Evolutionary conservation across 37 sponge, comb jelly and placozoan genomes (phyloP).

Genomic region (Bolinopsis microptera): DNA sequence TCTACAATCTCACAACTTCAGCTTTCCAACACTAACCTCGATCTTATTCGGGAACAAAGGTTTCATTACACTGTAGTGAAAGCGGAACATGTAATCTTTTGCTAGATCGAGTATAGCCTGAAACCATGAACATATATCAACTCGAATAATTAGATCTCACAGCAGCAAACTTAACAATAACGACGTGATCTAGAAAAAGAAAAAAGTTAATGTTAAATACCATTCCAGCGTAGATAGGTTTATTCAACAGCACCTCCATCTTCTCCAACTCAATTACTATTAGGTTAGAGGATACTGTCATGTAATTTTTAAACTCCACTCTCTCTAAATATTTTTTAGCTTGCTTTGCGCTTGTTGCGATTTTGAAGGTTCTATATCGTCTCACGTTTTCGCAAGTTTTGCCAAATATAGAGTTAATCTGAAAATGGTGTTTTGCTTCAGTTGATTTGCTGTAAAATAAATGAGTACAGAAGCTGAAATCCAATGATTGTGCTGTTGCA

Average conservation of each 20-base stretch:
- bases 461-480: neutral
- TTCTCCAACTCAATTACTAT: neutral
- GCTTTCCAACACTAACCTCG: neutral
- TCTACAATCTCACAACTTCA: neutral
- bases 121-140: neutral
- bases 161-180: neutral
- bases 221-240: constrained; percentile 53
- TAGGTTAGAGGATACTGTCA: neutral
- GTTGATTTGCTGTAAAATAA: too few species aligned
- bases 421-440: constrained; percentile 10
- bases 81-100: neutral
- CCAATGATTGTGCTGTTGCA: neutral
- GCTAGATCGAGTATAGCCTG: constrained; percentile 22
- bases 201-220: neutral
- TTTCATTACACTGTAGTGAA: neutral
- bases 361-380: neutral
- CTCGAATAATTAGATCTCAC: neutral
- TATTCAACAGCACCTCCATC: neutral
- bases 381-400: constrained; percentile 26
- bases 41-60: neutral
- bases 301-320: neutral
- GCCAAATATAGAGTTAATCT: constrained; percentile 45
- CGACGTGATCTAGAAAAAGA: neutral
- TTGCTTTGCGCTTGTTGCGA: neutral
- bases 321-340: neutral